These are phyloP conservation scores for Agrenia bidenticulata DNA, from an alignment of 2,888 invertebrate species.

Conservation along the genomic window DNA sequence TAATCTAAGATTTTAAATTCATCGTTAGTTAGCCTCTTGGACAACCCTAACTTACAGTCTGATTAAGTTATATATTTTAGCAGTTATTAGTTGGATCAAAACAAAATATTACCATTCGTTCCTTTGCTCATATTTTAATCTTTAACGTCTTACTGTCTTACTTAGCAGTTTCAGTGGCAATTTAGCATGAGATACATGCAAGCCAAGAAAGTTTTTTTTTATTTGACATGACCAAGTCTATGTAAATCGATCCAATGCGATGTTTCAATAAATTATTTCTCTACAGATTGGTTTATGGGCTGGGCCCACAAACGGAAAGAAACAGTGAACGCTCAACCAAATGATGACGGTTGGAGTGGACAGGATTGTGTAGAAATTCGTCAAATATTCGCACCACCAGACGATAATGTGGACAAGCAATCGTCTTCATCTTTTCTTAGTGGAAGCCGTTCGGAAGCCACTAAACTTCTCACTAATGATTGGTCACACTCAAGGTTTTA, in stretches of 20 bases:
- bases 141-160: too few species aligned
- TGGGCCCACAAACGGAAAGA: constrained; percentile 54
- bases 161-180: too few species aligned
- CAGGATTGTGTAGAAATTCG: constrained; percentile 58
- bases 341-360: constrained; percentile 56
- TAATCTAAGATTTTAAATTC: too few species aligned
- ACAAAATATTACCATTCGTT: too few species aligned
- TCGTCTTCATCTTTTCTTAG: constrained; percentile 20
- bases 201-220: neutral
- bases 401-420: neutral
- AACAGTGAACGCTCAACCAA: constrained; percentile 56
- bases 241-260: neutral
- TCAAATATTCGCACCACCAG: constrained; percentile 30
- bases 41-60: too few species aligned
- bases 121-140: too few species aligned
- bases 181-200: too few species aligned
- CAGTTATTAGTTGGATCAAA: too few species aligned
- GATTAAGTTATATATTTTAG: too few species aligned
- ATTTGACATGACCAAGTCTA: neutral
- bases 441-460: constrained; percentile 12
- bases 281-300: constrained; percentile 58
- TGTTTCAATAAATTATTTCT: neutral
- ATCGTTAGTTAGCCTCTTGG: too few species aligned
- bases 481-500: constrained; percentile 41
- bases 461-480: constrained; percentile 20